Percentiles rank a stretch among this genome's conserved stretches.
phyloP scores from a whole-genome alignment of 2,888 invertebrate species.

The Aethes cnicana region DNA sequence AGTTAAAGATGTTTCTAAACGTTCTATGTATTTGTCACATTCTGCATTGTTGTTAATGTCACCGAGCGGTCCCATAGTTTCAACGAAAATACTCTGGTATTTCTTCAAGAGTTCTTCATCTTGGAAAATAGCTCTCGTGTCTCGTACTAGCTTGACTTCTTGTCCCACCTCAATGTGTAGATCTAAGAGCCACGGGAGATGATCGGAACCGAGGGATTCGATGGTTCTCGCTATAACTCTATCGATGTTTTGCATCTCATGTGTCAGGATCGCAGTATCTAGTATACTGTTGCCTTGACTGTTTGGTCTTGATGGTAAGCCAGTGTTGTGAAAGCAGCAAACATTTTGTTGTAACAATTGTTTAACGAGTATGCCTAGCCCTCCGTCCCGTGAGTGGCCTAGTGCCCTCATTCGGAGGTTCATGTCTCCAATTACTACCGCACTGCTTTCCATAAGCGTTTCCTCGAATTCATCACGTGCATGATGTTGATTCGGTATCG shows the following conservation, averaged over 20 bases:
- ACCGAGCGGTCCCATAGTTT: neutral
- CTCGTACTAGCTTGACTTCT: neutral
- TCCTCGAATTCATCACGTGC: slow-evolving; percentile 7
- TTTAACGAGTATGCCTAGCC: slow-evolving; percentile 2
- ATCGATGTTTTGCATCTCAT: neutral
- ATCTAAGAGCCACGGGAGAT: slow-evolving; percentile 10
- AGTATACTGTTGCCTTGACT: slow-evolving; percentile 4
- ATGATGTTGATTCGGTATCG: slow-evolving; percentile 7
- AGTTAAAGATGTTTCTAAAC: neutral
- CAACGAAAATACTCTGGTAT: neutral
- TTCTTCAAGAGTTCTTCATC: slow-evolving; percentile 1
- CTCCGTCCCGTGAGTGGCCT: neutral
- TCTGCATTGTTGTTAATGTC: slow-evolving; percentile 2
- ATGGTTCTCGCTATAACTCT: neutral
- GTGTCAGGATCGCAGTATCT: slow-evolving; percentile 2
- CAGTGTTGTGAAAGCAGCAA: neutral
- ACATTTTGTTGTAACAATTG: neutral
- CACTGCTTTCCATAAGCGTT: neutral
- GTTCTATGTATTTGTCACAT: slow-evolving; percentile 1
- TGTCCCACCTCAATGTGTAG: neutral
- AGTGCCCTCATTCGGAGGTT: slow-evolving; percentile 1
- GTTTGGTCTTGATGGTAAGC: slow-evolving; percentile 4
- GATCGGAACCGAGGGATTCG: slow-evolving; percentile 1
- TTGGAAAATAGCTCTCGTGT: neutral
- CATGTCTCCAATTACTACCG: slow-evolving; percentile 7